phyloP scores from a whole-genome alignment of 30 jellyfish, hydroid and myxozoan genomes.

The Aurelia coerulea region DNA sequence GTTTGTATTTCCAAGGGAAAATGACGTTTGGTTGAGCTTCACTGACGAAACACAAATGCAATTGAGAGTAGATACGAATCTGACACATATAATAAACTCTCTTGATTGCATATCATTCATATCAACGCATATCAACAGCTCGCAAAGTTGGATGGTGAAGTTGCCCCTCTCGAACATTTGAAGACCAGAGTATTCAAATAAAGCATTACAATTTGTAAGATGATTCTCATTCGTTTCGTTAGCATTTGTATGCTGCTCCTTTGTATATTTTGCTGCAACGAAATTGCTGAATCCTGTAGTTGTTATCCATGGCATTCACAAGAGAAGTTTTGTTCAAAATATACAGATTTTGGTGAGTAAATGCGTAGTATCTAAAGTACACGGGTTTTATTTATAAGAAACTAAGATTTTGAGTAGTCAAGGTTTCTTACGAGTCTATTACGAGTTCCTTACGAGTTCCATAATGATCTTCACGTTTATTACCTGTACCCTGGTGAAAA shows the following conservation, averaged over 20 bases:
- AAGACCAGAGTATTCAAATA: not conserved
- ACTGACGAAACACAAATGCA: conserved; percentile 9
- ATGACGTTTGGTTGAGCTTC: conserved; percentile 22
- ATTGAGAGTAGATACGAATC: no score
- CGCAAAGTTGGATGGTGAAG: not conserved
- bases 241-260: not conserved
- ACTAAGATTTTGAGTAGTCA: no score
- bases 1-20: conserved; percentile 29
- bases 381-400: no score
- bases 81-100: no score
- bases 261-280: not conserved
- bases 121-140: not conserved
- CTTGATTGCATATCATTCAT: no score
- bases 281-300: conserved; percentile 48
- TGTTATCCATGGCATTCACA: conserved; percentile 62
- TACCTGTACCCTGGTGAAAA: no score
- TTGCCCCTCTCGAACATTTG: not conserved
- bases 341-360: conserved; percentile 55
- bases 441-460: no score
- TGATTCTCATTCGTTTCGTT: not conserved
- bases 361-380: not conserved
- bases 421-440: no score
- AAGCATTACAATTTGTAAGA: not conserved
- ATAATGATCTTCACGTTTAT: no score
- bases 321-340: conserved; percentile 54